Base-by-base conservation (phyloP, 2,113 vertebrate species). In the Gallinago undulata region DNA sequence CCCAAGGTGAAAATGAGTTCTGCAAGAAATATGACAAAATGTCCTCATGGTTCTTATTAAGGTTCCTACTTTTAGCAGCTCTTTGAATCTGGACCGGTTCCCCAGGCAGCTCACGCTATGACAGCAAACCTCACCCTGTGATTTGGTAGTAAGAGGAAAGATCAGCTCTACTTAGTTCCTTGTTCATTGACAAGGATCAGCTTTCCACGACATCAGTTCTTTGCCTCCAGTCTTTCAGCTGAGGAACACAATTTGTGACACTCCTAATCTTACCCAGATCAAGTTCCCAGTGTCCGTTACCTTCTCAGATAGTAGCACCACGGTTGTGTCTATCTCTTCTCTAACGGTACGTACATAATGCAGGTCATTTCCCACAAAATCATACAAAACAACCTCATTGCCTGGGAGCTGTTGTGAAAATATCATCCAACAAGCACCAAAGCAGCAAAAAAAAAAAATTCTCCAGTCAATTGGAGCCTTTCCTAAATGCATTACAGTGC, bases 401-500 rank as follows among this genome's bases (percentile, higher is more conserved):
- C 39, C 48, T 63, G 66, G 45, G 27, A 70, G 28, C 18, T 92
- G 53, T 53, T 84, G 47, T 45, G 76, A 93, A 94, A 90, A 78
- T 75, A 89, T 23, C 7, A 3, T 69, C 83, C 47, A 50, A 68
- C 43, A 30, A 66, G 35, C 63, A 84, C 3, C 7, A 6, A 90
- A 94, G 48, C 62, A 87, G 39, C 51, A 93, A 93, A 85, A 83
- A 93, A 85, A 83, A 86, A 84, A 68, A 82, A 78, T 84, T 94
- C 62, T 69, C 11, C 62, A 73, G 77, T 91, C 70, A 79, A 68
- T 1, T 56, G 15, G 5, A 91, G 6, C 27, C 14, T 87, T 96
- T 91, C 84, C 73, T 87, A 91, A 87, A 91, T 37, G 33, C 55
- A 57, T 79, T 93, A 43, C 30, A 73, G 22, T 64, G 73, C 84